Evolutionary conservation across 1,140 invertebrate genomes (phyloP).

Genomic region (Hylaeus volcanicus): DNA sequence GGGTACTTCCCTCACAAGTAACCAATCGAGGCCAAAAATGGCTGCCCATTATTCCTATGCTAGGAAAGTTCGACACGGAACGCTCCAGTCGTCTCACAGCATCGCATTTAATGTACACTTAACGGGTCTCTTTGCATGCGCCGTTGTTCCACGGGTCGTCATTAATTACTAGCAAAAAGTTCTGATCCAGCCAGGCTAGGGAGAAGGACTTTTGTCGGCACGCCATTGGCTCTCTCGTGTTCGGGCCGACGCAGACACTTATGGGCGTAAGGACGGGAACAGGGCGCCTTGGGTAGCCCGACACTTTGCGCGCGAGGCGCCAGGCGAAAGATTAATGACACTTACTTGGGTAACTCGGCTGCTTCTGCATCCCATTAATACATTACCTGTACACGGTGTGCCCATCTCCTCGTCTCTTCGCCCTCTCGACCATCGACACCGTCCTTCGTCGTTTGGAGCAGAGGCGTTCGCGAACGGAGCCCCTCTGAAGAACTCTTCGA

Average conservation of each 20-base stretch:
- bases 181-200: neutral
- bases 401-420: slow-evolving; percentile 17
- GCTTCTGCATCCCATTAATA: slow-evolving; percentile 68
- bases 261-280: slow-evolving; percentile 20
- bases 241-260: slow-evolving; percentile 13
- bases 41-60: neutral
- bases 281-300: slow-evolving; percentile 6
- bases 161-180: slow-evolving; percentile 48
- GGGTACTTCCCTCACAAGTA: too few relatives aligned
- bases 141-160: slow-evolving; percentile 23
- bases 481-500: slow-evolving; percentile 2
- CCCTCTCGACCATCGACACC: slow-evolving; percentile 47
- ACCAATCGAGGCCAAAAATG: neutral
- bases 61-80: neutral
- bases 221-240: neutral
- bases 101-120: slow-evolving; percentile 15
- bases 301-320: slow-evolving; percentile 44
- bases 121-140: slow-evolving; percentile 22
- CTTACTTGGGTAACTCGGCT: slow-evolving; percentile 54
- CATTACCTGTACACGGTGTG: slow-evolving; percentile 55
- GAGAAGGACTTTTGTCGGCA: slow-evolving; percentile 12
- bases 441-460: slow-evolving; percentile 27
- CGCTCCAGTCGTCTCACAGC: neutral
- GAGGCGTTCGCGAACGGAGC: neutral
- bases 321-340: slow-evolving; percentile 66